These are phyloP conservation scores for Leptinotarsa lineolata DNA, from an alignment of 1,140 invertebrate species.

Conservation along the genomic window DNA sequence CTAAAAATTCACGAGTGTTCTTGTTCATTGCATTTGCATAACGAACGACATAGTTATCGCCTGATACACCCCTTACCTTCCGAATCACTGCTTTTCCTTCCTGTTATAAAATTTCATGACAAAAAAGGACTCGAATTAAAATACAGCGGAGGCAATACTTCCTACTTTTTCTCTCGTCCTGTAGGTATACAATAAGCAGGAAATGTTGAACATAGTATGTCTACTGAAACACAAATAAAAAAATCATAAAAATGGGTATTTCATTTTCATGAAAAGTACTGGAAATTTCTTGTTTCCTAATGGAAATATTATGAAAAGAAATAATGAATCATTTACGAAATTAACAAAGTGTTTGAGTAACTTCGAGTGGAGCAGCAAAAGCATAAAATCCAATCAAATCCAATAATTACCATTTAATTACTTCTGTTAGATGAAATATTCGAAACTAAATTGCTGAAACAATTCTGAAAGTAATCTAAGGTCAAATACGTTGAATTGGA, in stretches of 20 bases:
- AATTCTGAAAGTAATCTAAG: neutral
- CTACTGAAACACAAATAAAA: neutral
- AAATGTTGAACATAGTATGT: neutral
- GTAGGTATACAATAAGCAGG: conserved; percentile 1
- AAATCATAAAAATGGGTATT: neutral
- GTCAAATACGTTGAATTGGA: too few relatives aligned
- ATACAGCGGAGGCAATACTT: neutral
- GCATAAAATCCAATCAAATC: neutral
- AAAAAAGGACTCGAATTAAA: neutral
- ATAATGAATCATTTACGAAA: neutral
- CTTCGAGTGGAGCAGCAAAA: neutral
- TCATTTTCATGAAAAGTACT: neutral
- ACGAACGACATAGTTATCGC: neutral
- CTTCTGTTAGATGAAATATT: neutral
- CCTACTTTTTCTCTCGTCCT: neutral
- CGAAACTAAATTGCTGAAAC: neutral
- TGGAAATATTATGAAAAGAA: neutral
- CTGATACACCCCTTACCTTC: neutral
- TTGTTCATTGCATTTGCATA: too few relatives aligned
- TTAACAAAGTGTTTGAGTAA: neutral
- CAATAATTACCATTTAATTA: neutral
- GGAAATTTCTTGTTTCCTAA: neutral
- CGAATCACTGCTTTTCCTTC: neutral
- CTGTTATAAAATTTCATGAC: neutral
- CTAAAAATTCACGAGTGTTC: too few relatives aligned